Evolutionary conservation across 2,888 invertebrate species (phyloP).

Genomic region (Cryptops parisi): DNA sequence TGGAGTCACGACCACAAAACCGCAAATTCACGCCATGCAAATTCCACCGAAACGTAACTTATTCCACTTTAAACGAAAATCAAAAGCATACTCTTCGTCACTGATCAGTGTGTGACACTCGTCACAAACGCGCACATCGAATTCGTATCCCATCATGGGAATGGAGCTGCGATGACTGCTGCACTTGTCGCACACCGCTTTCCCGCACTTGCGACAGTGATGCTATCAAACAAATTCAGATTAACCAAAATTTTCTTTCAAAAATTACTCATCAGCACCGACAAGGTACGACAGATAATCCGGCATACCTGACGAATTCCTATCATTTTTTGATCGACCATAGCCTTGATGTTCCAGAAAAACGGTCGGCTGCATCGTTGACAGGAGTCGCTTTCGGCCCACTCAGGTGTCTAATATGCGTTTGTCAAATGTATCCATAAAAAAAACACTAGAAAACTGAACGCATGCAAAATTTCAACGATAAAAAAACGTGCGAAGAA

Average conservation of each 20-base stretch:
- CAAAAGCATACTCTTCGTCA: conserved; percentile 77
- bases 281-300: background rate
- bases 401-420: conserved; percentile 59
- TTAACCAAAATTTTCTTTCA: background rate
- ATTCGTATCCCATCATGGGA: conserved; percentile 96
- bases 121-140: conserved; percentile 90
- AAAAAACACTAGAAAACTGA: conserved; percentile 10
- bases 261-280: conserved; percentile 9
- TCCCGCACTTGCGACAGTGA: conserved; percentile 59
- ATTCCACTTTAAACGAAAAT: too few relatives aligned
- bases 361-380: conserved; percentile 90
- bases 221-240: conserved; percentile 31
- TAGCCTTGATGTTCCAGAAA: conserved; percentile 96
- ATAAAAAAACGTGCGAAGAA: background rate
- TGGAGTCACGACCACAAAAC: too few relatives aligned
- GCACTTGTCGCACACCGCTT: conserved; percentile 87
- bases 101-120: conserved; percentile 69
- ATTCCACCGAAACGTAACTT: too few relatives aligned
- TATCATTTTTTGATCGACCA: conserved; percentile 94
- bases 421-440: too few relatives aligned
- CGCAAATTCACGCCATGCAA: too few relatives aligned
- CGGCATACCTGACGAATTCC: conserved; percentile 59
- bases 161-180: conserved; percentile 74
- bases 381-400: conserved; percentile 89
- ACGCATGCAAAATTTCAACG: background rate